phyloP scores from a whole-genome alignment of 2,888 invertebrate species.

The Yponomeuta malinellus region DNA sequence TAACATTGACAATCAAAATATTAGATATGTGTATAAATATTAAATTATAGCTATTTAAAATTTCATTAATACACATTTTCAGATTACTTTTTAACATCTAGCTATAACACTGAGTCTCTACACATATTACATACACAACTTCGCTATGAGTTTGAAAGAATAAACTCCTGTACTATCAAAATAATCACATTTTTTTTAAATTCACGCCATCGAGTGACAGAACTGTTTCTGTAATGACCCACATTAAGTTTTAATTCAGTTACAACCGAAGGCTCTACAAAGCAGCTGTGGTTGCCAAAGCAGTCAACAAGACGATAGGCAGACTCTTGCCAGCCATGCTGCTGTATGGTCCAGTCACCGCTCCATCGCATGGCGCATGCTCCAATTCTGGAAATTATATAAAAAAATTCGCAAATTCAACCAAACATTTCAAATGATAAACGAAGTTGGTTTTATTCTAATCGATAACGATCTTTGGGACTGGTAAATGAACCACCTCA shows the following conservation, averaged over 20 bases:
- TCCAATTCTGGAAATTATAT: slow-evolving; percentile 54
- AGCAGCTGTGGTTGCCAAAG: slow-evolving; percentile 62
- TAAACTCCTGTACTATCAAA: not conserved
- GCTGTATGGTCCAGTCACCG: slow-evolving; percentile 69
- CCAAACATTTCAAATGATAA: not conserved
- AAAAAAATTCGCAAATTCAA: slow-evolving; percentile 15
- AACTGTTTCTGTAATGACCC: not conserved
- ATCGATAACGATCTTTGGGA: too few relatives aligned
- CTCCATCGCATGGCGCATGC: slow-evolving; percentile 66
- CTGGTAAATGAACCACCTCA: too few relatives aligned
- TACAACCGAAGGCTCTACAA: slow-evolving; percentile 34
- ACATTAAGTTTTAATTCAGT: not conserved
- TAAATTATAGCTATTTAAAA: not conserved
- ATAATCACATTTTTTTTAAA: slow-evolving; percentile 8
- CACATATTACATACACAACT: not conserved
- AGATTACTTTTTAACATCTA: not conserved
- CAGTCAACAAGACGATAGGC: slow-evolving; percentile 56
- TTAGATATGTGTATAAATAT: not conserved
- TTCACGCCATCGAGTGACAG: not conserved
- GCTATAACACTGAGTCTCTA: too few relatives aligned
- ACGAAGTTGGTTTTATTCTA: too few relatives aligned
- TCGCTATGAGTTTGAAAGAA: not conserved
- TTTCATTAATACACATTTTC: not conserved
- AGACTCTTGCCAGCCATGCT: slow-evolving; percentile 64
- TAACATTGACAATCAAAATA: slow-evolving; percentile 2